Evolutionary conservation across 2,888 invertebrate species (phyloP), one percentile per base, ranked within the genome.

Genomic region (Perizoma flavofasciatum): DNA sequence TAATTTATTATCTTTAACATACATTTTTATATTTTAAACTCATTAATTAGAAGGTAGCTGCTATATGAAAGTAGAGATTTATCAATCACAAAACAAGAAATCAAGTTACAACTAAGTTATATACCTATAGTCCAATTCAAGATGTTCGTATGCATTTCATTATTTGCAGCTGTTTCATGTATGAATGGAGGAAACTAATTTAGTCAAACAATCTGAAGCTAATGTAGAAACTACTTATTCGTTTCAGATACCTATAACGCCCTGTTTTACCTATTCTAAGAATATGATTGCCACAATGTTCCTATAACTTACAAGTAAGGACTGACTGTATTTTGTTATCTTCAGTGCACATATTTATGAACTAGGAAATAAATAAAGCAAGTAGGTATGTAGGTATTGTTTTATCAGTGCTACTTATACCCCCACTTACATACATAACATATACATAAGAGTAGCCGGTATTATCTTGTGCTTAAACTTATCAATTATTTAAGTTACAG

Each of bases 121-220:
- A 8, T 4, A n/a, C 9, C n/a, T 37, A 8, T 8, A 11, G 37
- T 7, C 48, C 10, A 48, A 34, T 6, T 41, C 34, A 34, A 43
- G 43, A 51, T n/a, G 45, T 22, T 33, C 50, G 35, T 48, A 37
- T 48, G 44, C 52, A 49, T 44, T 54, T 61, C 56, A 41, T 64
- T 59, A 22, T 60, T 63, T 67, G 73, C 75, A 75, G 78, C 71
- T 77, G 74, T 68, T 68, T 59, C 41, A 62, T 63, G 50, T 22
- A 22, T 22, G 22, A 59, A 71, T 74, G 70, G 69, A 69, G 70
- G 66, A 59, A 51, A 49, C 37, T 32, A 60, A 55, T 54, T 43
- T 37, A 51, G 43, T 60, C 63, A 63, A 61, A 71, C 62, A 54
- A 49, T 5, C 11, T 39, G 40, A 53, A 48, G 40, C 9, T 41